A percentile compares a stretch with the other conserved stretches of the same genome.
These are phyloP conservation scores for Heteractis magnifica DNA, from an alignment of 92 coral and sea anemone genomes.

Conservation along the genomic window DNA sequence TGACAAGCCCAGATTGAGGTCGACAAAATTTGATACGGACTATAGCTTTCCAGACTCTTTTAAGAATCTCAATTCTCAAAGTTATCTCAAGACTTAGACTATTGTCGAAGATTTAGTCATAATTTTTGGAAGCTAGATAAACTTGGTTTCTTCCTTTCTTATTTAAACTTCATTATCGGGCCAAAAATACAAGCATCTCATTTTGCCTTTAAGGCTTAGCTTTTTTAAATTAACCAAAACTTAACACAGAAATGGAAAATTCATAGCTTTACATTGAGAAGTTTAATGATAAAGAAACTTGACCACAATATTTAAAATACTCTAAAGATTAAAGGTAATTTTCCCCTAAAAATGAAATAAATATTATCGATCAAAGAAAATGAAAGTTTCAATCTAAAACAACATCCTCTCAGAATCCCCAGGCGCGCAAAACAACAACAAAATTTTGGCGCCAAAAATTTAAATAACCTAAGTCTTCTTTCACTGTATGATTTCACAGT, in stretches of 20 bases:
- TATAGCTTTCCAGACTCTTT: too few species aligned
- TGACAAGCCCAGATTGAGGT: too few species aligned
- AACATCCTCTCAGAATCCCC: constrained; percentile 20
- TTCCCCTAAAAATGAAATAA: background rate
- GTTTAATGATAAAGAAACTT: background rate
- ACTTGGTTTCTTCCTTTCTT: too few species aligned
- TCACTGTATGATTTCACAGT: constrained; percentile 28
- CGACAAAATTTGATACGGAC: too few species aligned
- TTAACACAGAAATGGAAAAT: background rate
- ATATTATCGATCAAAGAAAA: background rate
- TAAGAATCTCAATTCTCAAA: too few species aligned
- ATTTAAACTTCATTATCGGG: too few species aligned
- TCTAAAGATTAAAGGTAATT: background rate
- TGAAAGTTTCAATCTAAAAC: background rate
- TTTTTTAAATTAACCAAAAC: background rate
- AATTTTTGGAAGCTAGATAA: too few species aligned
- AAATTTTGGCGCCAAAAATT: constrained; percentile 46
- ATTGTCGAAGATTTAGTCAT: too few species aligned
- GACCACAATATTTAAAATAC: background rate
- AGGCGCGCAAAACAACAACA: constrained; percentile 24
- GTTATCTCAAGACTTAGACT: too few species aligned
- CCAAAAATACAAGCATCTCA: too few species aligned
- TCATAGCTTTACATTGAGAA: background rate
- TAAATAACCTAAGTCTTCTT: constrained; percentile 19
- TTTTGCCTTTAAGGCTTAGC: too few species aligned